These are phyloP conservation scores for Polypedilum pembai DNA, from an alignment of 1,140 invertebrate genomes.

Conservation along the genomic window DNA sequence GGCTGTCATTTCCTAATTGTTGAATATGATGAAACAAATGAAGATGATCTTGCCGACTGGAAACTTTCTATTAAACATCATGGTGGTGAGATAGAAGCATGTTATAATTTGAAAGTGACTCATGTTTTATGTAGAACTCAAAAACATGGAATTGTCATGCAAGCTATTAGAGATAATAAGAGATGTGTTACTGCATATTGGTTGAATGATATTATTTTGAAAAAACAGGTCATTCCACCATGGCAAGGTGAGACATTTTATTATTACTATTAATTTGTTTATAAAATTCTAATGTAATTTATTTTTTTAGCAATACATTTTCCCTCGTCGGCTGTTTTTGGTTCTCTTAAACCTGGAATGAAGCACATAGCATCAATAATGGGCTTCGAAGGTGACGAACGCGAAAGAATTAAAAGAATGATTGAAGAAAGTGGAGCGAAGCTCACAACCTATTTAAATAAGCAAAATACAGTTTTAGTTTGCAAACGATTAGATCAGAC, in stretches of 20 bases:
- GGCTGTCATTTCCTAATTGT: conserved; percentile 88
- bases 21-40: conserved; percentile 57
- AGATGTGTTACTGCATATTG: conserved; percentile 89
- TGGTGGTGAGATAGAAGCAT: conserved; percentile 81
- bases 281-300: too few relatives aligned
- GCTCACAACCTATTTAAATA: conserved; percentile 62
- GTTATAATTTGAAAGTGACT: conserved; percentile 77
- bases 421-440: conserved; percentile 80
- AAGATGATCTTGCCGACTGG: conserved; percentile 62
- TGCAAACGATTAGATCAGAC: conserved; percentile 61
- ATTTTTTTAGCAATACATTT: conserved; percentile 64
- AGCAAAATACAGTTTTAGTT: conserved; percentile 64
- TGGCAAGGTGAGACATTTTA: conserved; percentile 52
- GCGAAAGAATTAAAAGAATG: conserved; percentile 71
- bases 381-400: conserved; percentile 80
- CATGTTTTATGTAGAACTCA: conserved; percentile 88
- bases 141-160: conserved; percentile 77
- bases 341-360: conserved; percentile 53
- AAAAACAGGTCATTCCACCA: conserved; percentile 78
- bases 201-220: conserved; percentile 81
- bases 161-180: conserved; percentile 65
- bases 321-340: conserved; percentile 75
- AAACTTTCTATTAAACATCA: conserved; percentile 73
- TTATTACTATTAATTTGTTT: too few relatives aligned
- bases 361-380: conserved; percentile 71